These are phyloP conservation scores for Chrysochloris asiatica DNA, from an alignment of 2,113 vertebrate genomes.

Conservation along the genomic window DNA sequence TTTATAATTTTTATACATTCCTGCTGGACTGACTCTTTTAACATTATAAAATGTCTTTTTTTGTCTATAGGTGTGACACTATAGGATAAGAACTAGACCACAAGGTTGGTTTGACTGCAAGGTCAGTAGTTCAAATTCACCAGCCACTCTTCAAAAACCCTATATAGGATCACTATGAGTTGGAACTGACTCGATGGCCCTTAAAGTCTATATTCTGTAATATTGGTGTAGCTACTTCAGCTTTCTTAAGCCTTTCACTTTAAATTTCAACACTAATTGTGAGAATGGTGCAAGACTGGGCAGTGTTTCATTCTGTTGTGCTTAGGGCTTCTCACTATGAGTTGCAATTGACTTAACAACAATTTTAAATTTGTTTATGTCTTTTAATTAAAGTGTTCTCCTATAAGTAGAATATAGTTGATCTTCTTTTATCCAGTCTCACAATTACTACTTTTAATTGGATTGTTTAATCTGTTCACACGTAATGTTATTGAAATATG, in stretches of 20 bases:
- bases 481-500: not conserved
- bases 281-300: too few relatives aligned
- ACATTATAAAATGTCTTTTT: constrained; percentile 9
- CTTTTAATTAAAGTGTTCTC: not conserved
- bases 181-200: too few relatives aligned
- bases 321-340: too few relatives aligned
- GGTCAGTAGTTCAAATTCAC: too few relatives aligned
- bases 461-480: not conserved
- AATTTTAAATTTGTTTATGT: not conserved
- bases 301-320: too few relatives aligned
- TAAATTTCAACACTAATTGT: too few relatives aligned
- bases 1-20: constrained; percentile 22
- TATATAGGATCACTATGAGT: too few relatives aligned
- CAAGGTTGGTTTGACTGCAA: too few relatives aligned
- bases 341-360: too few relatives aligned
- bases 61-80: too few relatives aligned
- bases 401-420: not conserved
- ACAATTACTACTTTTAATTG: not conserved
- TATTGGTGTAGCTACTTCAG: not conserved
- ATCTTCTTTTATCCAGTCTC: not conserved
- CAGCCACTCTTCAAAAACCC: too few relatives aligned
- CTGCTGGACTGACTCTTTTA: not conserved
- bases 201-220: not conserved
- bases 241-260: constrained; percentile 3
- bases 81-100: too few relatives aligned